Evolutionary conservation across 2,113 vertebrate species (phyloP).

Genomic region (Cervus canadensis): DNA sequence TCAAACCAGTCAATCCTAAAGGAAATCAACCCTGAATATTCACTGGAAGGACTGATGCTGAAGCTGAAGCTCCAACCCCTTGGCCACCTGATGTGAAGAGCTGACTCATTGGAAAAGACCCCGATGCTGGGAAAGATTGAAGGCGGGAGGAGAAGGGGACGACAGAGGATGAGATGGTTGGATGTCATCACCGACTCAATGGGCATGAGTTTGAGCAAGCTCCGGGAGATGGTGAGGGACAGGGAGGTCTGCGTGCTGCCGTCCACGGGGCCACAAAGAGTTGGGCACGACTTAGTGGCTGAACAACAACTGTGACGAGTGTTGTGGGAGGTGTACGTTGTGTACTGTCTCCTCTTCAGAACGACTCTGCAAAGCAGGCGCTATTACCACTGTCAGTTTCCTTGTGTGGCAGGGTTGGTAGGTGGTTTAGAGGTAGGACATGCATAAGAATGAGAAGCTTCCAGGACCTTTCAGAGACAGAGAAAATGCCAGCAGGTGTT

Average conservation of each 20-base stretch:
- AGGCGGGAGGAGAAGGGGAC: neutral
- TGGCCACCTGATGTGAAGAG: neutral
- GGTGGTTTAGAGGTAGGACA: neutral
- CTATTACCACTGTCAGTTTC: neutral
- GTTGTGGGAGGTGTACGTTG: neutral
- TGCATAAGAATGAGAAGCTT: neutral
- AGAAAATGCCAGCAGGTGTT: neutral
- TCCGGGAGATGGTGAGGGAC: neutral
- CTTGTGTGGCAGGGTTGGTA: too few species aligned
- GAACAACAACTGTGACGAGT: neutral
- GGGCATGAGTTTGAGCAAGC: neutral
- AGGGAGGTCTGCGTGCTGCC: neutral
- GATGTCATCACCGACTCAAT: neutral
- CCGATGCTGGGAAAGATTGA: neutral
- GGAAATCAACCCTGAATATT: neutral
- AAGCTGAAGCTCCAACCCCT: neutral
- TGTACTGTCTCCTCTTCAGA: neutral
- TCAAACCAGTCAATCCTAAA: neutral
- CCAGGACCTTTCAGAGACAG: neutral
- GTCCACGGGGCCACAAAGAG: neutral
- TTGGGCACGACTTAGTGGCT: neutral
- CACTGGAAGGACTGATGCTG: neutral
- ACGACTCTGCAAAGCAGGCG: neutral
- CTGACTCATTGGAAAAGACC: neutral
- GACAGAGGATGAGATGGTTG: neutral